Base-by-base conservation (phyloP, 2,113 vertebrate species). In the Oncorhynchus tshawytscha region DNA sequence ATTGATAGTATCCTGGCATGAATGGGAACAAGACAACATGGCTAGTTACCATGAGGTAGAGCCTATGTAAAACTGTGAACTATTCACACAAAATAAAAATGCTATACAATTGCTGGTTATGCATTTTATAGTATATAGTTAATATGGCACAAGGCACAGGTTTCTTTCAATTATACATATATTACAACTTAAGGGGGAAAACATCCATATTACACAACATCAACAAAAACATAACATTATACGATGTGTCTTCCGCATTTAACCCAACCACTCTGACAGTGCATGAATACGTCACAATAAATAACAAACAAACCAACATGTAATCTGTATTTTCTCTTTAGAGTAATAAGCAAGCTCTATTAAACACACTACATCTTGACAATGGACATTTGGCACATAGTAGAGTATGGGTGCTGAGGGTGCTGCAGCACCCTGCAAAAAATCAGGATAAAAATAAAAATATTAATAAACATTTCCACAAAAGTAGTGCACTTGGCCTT, bases 341-440 rank as follows among this genome's bases (percentile, higher is more conserved):
- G 59, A 15, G 49, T 54, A 18, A 54, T 54, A 15, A 54, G 51
- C 51, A 54, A 15, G 16, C 4, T 54, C 18, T 54, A 54, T 54
- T 18, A 54, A 54, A 54, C 51, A 15, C 5, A 54, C 3, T 54
- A 54, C 9, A 45, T 12, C 9, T 62, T 62, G 59, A n/a, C 59
- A 62, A 22, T 9, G 8, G 16, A 79, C 84, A 78, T 88, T 88
- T 88, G 86, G 86, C 89, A 90, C 86, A 76, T 77, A 85, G 84
- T 3, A 39, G 39, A 39, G 39, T 9, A 39, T 8, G 39, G 39
- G 8, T 39, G 34, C 34, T 34, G 34, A 34, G 34, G 34, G 7
- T 39, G 34, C 34, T 39, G 34, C 34, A 39, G 39, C 34, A 8
- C 34, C 34, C 34, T 8, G 7, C 8, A 7, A 39, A 39, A 9